phyloP scores from a whole-genome alignment of 2,797 vertebrate genomes.

The Heterohyrax brucei region DNA sequence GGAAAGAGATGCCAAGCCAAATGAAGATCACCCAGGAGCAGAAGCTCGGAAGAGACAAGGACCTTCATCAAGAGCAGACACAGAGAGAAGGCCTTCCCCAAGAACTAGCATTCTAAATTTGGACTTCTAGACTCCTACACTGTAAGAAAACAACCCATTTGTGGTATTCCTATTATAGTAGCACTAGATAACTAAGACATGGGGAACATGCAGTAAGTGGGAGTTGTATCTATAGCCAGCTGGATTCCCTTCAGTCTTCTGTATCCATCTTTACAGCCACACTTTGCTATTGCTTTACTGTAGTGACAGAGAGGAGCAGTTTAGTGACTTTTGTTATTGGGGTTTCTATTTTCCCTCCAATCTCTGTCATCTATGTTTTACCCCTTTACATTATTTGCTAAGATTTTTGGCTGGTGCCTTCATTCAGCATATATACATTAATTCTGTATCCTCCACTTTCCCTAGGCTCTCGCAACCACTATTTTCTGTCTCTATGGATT shows the following conservation, averaged over 20 bases:
- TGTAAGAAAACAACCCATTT: too few relatives aligned
- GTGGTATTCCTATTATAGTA: too few relatives aligned
- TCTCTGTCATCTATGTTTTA: background rate
- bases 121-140: too few relatives aligned
- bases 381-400: constrained; percentile 1
- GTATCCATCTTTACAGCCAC: background rate
- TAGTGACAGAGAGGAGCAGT: constrained; percentile 37
- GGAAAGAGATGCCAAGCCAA: too few relatives aligned
- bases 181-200: too few relatives aligned
- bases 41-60: too few relatives aligned
- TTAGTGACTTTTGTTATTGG: constrained; percentile 23
- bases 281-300: background rate
- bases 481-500: background rate
- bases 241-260: background rate
- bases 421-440: background rate
- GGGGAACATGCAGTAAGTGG: background rate
- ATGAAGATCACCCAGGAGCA: too few relatives aligned
- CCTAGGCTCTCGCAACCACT: background rate
- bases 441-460: background rate
- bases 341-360: background rate
- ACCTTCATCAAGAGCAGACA: too few relatives aligned
- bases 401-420: background rate
- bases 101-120: too few relatives aligned
- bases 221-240: background rate
- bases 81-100: too few relatives aligned